Percentiles rank a stretch among this genome's conserved stretches.
These are phyloP conservation scores for Anolis sagrei DNA, from an alignment of 2,113 vertebrate species.

Conservation along the genomic window DNA sequence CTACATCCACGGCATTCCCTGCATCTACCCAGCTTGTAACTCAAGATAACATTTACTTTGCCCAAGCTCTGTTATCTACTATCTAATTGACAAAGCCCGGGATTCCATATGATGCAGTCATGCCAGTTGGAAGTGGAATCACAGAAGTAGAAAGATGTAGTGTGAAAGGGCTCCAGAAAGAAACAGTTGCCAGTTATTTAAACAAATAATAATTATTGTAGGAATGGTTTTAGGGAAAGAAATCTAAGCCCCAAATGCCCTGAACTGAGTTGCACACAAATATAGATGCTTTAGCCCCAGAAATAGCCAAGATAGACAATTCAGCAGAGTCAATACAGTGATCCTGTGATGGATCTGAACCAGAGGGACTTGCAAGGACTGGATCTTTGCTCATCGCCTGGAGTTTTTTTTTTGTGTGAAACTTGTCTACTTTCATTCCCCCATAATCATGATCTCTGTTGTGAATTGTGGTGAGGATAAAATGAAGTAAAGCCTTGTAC, in stretches of 20 bases:
- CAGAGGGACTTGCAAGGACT: background rate
- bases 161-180: too few relatives aligned
- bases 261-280: background rate
- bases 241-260: background rate
- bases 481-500: too few relatives aligned
- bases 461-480: background rate
- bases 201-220: background rate
- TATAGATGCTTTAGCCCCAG: background rate
- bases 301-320: background rate
- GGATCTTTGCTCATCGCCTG: background rate
- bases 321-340: background rate
- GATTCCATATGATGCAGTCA: too few relatives aligned
- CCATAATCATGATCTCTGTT: too few relatives aligned
- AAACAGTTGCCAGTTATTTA: background rate
- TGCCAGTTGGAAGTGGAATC: too few relatives aligned
- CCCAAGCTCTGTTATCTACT: too few relatives aligned
- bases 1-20: too few relatives aligned
- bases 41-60: too few relatives aligned
- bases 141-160: too few relatives aligned
- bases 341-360: background rate
- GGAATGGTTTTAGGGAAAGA: background rate
- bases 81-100: too few relatives aligned
- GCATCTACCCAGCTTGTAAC: too few relatives aligned
- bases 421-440: background rate
- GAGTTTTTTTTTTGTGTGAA: background rate